Base-by-base conservation (phyloP, 2,113 vertebrate genomes). In the Rallus limicola region DNA sequence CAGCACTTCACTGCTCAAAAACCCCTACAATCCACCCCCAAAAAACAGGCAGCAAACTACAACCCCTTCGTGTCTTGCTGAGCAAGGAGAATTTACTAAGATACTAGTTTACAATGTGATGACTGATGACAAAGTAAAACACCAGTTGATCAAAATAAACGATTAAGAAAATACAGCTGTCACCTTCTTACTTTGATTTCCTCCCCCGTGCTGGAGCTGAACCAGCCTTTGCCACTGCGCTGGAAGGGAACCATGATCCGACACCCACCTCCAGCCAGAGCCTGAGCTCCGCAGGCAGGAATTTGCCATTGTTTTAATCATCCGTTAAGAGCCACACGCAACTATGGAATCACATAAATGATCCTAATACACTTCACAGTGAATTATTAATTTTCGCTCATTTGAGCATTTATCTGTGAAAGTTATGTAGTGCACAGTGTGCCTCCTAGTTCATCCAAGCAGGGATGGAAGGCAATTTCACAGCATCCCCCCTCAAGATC, bases 1-100 rank as follows among this genome's bases (percentile, higher is more conserved):
- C 0, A 0, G 6, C 46, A 77, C 52, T 46, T 89, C 5, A 7
- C n/a, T 69, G 38, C 19, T 75, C 28, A 13, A 42, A 40, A 0
- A 14, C 67, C 48, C 21, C 21, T 11, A 26, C 25, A 64, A 44
- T 9, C 7, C 18, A 40, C 5, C 13, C 36, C 16, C 1, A 21
- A 82, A 84, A 40, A 0, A 16, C 44, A 62, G 40, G 28, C 23
- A 85, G 40, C 0, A 1, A 93, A 80, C 28, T 65, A 40, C 12
- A 70, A 48, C 26, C 11, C 33, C 71, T 76, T 21, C 36, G 19
- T 58, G 19, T 34, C 58, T 44, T 34, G 46, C 10, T 21, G 9
- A 74, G 21, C 9, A 80, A 62, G 59, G 68, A 93, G 7, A 18
- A 69, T 68, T 83, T 29, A 52, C 10, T 42, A 90, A 68, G 19